phyloP scores from a whole-genome alignment of 2,113 vertebrate genomes.

The Serilophus lunatus region DNA sequence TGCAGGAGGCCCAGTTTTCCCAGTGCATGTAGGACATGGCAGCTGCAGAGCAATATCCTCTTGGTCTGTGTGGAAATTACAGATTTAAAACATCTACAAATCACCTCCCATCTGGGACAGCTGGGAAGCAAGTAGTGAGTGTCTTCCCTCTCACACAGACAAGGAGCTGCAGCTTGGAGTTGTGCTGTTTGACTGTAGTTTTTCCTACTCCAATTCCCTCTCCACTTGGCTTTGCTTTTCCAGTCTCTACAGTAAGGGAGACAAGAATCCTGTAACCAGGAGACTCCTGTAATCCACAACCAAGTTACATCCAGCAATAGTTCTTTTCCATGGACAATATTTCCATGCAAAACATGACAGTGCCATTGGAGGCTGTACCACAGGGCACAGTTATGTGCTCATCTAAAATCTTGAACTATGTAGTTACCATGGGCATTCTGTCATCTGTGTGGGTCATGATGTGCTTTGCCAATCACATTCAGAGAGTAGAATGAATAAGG shows the following conservation, averaged over 20 bases:
- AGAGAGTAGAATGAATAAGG: neutral
- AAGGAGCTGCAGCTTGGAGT: neutral
- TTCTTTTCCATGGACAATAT: neutral
- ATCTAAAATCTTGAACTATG: neutral
- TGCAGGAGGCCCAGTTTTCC: neutral
- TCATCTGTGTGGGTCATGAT: accelerated
- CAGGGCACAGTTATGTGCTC: neutral
- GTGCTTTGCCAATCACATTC: neutral
- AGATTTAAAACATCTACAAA: neutral
- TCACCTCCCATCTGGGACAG: neutral
- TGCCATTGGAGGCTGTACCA: neutral
- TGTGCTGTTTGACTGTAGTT: neutral
- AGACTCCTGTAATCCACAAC: neutral
- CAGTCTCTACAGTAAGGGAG: neutral
- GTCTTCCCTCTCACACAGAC: neutral
- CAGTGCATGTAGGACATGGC: neutral
- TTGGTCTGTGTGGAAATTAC: neutral
- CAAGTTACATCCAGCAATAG: neutral
- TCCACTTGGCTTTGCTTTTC: neutral
- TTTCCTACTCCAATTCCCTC: neutral
- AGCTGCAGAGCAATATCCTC: neutral
- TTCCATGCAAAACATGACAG: neutral
- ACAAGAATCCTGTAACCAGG: neutral
- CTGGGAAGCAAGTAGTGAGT: neutral
- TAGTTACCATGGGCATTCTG: neutral